Evolutionary conservation across 1,140 invertebrate genomes (phyloP).

Genomic region (Pinna nobilis): DNA sequence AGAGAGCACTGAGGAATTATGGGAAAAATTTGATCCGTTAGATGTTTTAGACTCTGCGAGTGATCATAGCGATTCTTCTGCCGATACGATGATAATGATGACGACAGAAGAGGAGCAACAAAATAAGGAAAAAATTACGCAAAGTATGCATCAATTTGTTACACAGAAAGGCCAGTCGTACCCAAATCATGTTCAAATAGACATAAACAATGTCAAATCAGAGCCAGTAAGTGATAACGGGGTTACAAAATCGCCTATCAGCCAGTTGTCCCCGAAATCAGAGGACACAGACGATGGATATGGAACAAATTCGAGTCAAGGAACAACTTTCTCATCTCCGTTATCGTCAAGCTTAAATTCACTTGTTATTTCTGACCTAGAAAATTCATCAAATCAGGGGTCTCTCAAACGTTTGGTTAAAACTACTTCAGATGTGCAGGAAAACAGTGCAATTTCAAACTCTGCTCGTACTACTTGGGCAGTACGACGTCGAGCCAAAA

Average conservation of each 20-base stretch:
- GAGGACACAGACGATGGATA: constrained; percentile 57
- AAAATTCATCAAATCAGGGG: constrained; percentile 43
- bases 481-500: constrained; percentile 49
- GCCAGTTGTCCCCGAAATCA: constrained; percentile 23
- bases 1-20: constrained; percentile 54
- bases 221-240: neutral
- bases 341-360: constrained; percentile 57
- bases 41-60: constrained; percentile 55
- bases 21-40: constrained; percentile 53
- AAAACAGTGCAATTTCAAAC: constrained; percentile 16
- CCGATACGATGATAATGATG: constrained; percentile 68
- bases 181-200: neutral
- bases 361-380: constrained; percentile 34
- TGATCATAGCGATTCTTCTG: constrained; percentile 60
- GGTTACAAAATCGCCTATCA: neutral
- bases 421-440: neutral
- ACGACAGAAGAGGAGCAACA: constrained; percentile 60
- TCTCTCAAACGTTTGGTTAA: constrained; percentile 16
- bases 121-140: constrained; percentile 59
- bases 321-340: constrained; percentile 56
- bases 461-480: constrained; percentile 48
- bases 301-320: constrained; percentile 58
- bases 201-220: neutral
- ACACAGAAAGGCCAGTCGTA: neutral
- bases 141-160: constrained; percentile 51